Base-by-base conservation (phyloP, 1,140 invertebrate species). In the Zaprionus davidi region DNA sequence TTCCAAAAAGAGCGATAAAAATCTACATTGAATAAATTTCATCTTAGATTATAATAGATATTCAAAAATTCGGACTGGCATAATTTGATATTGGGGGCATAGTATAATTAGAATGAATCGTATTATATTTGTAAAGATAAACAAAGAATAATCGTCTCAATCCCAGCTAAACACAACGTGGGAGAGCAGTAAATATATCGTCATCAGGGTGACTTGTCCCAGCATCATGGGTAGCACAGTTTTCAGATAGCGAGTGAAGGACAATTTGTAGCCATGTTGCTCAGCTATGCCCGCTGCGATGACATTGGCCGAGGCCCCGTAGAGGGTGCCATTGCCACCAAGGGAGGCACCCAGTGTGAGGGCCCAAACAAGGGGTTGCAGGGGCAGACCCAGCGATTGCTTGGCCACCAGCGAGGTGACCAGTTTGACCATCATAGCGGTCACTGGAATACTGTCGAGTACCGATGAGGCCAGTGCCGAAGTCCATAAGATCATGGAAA, bases 371-470 rank as follows among this genome's bases (percentile, higher is more conserved):
- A 97, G 86, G 0, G 96, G 96, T 57, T 95, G 94, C 5, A 97
- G 81, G 0, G 96, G 96, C 26, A 97, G 80, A 4, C 93, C 90
- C 2, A 97, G 86, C 11, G 94, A 93, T 2, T 90, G 76, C 80
- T 96, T 95, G 24, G 95, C 93, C 1, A 95, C 94, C 26, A 97
- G 79, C 64, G 94, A 93, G 0, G 94, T 94, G 0, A 96, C 94
- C 49, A 97, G 95, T 64, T 95, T 94, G 17, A 97, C 94, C 96
- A 97, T 97, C 94, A 97, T 97, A 0, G 96, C 97, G 0, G 96
- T 96, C 24, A 97, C 94, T 0, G 97, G 96, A 64, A 97, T 96
- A 84, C 97, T 97, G 80, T 97, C 97, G n/a, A 97, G 95, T 70
- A 97, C 95, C 6, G 96, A 95, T 2, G 96, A 97, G 0, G 95